Base-by-base conservation (phyloP, 2,888 invertebrate genomes). In the Platyscelio sp. region DNA sequence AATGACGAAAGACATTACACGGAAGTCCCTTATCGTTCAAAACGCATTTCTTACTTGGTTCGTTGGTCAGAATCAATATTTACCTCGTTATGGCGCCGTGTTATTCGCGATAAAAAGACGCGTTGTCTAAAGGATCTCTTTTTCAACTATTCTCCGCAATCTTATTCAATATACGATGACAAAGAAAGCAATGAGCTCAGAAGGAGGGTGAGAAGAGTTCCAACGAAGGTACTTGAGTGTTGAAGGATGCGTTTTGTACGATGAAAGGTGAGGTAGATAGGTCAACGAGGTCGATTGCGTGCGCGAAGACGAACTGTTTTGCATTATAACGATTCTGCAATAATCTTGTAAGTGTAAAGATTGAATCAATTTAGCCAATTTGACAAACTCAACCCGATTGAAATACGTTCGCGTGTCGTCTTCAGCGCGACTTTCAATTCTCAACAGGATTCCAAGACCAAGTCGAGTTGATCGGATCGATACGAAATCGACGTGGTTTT, bases 191-290 rank as follows among this genome's bases (percentile, higher is more conserved):
- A 71, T 43, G 70, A 63, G 61, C 26, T 71, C 46, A 49, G 63
- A 63, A 49, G 51, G 71, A 43, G 68, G 51, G 51, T 63, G 54
- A 56, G 51, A 67, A 24, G 22, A 49, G 22, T 67, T 51, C 38
- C 49, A 40, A 58, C 40, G 38, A 63, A 58, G 72, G 33, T 33
- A 27, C 67, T 72, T 80, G 9, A 68, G 54, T 26, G 24, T 33
- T 58, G 49, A 75, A 60, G 60, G 71, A 76, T 84, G 79, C 83
- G 76, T 84, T 84, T 79, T 84, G 83, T 68, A 76, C 79, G 75
- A 84, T 71, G 60, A 79, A 79, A 71, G 60, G 65, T 43, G 33
- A 65, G 58, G 65, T 33, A 84, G 76, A 60, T 84, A 40, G 83
- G 83, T 84, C 83, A 76, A 79, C 79, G 79, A 84, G 75, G 51